A percentile compares a stretch with the other conserved stretches of the same genome.
phyloP scores from a whole-genome alignment of 2,797 vertebrate genomes.

The Buphagus erythrorhynchus region DNA sequence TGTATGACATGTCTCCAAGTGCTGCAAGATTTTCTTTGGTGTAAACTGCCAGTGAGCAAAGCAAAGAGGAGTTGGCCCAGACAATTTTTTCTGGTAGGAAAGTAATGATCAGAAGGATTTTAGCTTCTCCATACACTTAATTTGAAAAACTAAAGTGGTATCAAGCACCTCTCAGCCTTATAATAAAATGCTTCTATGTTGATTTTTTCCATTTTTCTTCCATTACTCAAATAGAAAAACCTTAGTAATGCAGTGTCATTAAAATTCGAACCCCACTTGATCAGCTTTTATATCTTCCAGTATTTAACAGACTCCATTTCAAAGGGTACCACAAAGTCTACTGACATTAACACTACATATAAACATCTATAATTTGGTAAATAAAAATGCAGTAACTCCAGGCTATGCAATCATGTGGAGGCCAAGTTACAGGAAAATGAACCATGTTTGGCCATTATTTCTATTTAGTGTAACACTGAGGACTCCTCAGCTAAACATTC shows the following conservation, averaged over 20 bases:
- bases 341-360: conserved; percentile 56
- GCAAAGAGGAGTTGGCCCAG: background rate
- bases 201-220: conserved; percentile 11
- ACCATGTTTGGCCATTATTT: conserved; percentile 4
- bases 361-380: conserved; percentile 58
- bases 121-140: background rate
- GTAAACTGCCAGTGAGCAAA: background rate
- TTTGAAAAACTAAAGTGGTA: background rate
- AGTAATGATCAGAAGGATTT: background rate
- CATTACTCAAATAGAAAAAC: conserved; percentile 31
- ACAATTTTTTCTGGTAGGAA: background rate
- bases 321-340: conserved; percentile 33
- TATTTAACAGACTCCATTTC: conserved; percentile 50
- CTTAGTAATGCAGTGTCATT: background rate
- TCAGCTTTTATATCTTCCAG: conserved; percentile 56
- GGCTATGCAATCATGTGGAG: conserved; percentile 45
- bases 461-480: conserved; percentile 37
- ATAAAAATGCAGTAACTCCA: conserved; percentile 22
- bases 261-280: conserved; percentile 33
- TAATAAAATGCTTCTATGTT: background rate
- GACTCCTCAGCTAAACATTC: conserved; percentile 46
- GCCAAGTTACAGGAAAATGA: background rate
- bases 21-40: background rate
- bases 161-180: background rate
- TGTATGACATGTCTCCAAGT: accelerated